Percentiles rank a stretch among this genome's conserved stretches.
Conservation (phyloP, 2,113 vertebrate genomes). For the Gavia stellata region DNA sequence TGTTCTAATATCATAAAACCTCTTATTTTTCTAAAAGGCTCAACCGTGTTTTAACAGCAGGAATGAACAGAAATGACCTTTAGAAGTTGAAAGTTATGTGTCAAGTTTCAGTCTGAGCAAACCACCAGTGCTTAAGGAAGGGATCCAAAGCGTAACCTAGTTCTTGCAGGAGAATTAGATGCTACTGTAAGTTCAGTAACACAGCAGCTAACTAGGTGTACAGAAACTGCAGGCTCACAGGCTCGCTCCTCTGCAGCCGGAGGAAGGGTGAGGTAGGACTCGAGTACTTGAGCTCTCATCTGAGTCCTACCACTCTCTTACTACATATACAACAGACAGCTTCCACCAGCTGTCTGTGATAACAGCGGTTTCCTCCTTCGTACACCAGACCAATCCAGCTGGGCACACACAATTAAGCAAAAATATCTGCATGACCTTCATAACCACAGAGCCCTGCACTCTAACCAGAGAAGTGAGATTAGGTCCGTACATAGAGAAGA, state of each 20-base stretch:
- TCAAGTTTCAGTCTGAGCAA: not conserved
- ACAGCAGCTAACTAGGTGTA: not conserved
- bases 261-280: too few species aligned
- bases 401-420: not conserved
- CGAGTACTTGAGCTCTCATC: not conserved
- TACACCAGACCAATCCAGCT: not conserved
- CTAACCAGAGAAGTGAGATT: not conserved
- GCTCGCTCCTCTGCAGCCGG: not conserved
- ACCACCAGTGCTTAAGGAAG: not conserved
- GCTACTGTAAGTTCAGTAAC: not conserved
- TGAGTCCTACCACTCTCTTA: not conserved
- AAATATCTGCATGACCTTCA: not conserved
- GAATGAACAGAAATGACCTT: not conserved
- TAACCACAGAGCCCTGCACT: not conserved
- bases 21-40: not conserved
- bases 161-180: not conserved
- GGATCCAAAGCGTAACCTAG: not conserved
- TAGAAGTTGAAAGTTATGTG: not conserved
- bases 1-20: not conserved
- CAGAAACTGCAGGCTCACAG: not conserved
- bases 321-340: not conserved
- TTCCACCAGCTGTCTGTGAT: not conserved
- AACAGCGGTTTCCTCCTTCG: not conserved
- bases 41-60: not conserved
- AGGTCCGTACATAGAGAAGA: too few species aligned